These are phyloP conservation scores for Petromus typicus DNA, from an alignment of 2,113 vertebrate species.

Conservation along the genomic window DNA sequence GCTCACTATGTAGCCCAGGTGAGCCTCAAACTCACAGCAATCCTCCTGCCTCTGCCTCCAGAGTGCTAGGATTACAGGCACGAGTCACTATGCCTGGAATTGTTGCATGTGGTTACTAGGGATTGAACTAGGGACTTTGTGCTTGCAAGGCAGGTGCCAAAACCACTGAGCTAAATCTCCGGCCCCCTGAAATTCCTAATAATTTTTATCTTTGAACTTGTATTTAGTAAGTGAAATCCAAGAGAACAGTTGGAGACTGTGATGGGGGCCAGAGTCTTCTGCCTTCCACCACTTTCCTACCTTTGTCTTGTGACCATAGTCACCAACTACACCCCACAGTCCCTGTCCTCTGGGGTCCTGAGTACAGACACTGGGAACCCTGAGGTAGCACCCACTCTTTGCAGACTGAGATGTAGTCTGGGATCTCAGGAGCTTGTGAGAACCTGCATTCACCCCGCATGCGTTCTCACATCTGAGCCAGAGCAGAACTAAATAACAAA, in stretches of 20 bases:
- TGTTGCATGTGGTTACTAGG: too few species aligned
- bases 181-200: neutral
- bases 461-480: neutral
- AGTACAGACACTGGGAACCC: neutral
- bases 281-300: neutral
- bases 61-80: too few species aligned
- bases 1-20: too few species aligned
- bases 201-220: conserved; percentile 16
- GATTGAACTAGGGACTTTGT: too few species aligned
- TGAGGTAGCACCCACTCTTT: neutral
- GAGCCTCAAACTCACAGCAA: too few species aligned
- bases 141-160: too few species aligned
- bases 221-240: neutral
- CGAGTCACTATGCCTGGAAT: too few species aligned
- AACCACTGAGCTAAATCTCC: too few species aligned
- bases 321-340: neutral
- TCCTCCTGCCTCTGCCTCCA: too few species aligned
- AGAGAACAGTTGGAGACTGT: neutral
- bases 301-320: too few species aligned
- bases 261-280: neutral
- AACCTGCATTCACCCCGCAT: neutral
- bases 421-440: neutral
- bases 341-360: neutral
- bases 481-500: neutral
- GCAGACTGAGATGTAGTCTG: neutral